Percentiles rank a stretch among this genome's conserved stretches.
phyloP scores from a whole-genome alignment of 2,113 vertebrate species.

The Chionis minor region DNA sequence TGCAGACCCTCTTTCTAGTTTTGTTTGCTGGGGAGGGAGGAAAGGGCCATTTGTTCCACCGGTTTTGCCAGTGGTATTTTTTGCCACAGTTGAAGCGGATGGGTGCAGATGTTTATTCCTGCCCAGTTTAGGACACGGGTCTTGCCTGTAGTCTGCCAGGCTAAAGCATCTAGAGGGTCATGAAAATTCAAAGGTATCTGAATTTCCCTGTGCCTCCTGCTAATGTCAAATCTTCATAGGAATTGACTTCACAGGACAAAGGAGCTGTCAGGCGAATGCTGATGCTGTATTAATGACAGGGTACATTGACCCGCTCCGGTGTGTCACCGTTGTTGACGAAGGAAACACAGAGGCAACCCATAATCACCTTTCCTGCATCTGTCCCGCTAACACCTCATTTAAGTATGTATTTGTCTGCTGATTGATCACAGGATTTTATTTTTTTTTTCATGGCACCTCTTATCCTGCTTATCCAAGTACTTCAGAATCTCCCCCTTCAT shows the following conservation, averaged over 20 bases:
- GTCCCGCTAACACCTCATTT: slow-evolving; percentile 1
- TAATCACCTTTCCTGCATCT: slow-evolving; percentile 13
- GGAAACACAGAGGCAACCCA: slow-evolving; percentile 17
- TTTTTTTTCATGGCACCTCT: not conserved
- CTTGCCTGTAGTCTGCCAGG: not conserved
- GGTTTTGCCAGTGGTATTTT: too few relatives aligned
- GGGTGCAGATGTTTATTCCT: not conserved
- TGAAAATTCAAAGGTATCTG: not conserved
- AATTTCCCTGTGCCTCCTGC: not conserved
- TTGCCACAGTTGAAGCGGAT: too few relatives aligned
- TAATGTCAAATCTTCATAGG: not conserved
- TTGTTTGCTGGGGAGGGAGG: too few relatives aligned
- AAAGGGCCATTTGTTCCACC: too few relatives aligned
- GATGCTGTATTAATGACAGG: not conserved
- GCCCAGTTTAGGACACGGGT: not conserved
- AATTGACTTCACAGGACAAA: not conserved
- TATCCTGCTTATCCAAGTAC: not conserved
- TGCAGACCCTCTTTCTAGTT: too few relatives aligned
- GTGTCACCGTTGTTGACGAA: not conserved
- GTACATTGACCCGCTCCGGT: not conserved
- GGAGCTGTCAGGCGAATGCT: not conserved
- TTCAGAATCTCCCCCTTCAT: not conserved
- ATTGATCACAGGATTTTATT: not conserved
- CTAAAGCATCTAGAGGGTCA: not conserved
- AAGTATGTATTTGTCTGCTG: not conserved